A percentile compares a stretch with the other conserved stretches of the same genome.
phyloP scores from a whole-genome alignment of 2,888 invertebrate species.

The Linyphia triangularis region DNA sequence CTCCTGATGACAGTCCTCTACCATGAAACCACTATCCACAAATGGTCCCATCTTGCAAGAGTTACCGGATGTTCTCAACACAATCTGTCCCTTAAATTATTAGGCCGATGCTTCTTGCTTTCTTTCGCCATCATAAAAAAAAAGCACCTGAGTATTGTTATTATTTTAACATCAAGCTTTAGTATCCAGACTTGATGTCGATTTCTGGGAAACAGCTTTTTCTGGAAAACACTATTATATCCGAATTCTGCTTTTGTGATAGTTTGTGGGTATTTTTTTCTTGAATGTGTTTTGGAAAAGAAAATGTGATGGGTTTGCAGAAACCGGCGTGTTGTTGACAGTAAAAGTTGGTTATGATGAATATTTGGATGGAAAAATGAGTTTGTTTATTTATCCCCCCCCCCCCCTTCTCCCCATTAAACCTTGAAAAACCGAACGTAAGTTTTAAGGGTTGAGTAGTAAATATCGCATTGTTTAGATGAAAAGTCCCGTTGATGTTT shows the following conservation, averaged over 20 bases:
- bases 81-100: slow-evolving; percentile 11
- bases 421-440: background rate
- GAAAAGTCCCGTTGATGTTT: background rate
- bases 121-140: background rate
- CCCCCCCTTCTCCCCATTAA: too few species aligned
- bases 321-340: background rate
- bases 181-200: slow-evolving; percentile 12
- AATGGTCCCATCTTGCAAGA: background rate
- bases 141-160: slow-evolving; percentile 37
- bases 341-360: background rate
- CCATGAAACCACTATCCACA: background rate
- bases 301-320: background rate
- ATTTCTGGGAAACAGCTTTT: slow-evolving; percentile 5
- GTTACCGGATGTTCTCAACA: slow-evolving; percentile 30
- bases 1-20: slow-evolving; percentile 8
- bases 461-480: background rate
- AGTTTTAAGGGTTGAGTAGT: background rate
- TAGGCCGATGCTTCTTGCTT: background rate
- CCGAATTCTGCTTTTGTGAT: too few species aligned
- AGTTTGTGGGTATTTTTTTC: background rate
- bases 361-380: background rate
- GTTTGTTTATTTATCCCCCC: too few species aligned
- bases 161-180: slow-evolving; percentile 52
- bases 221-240: too few species aligned
- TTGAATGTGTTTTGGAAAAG: background rate